A percentile compares a stretch with the other conserved stretches of the same genome.
These are phyloP conservation scores for Syrmaticus mikado DNA, from an alignment of 2,113 vertebrate species.

Conservation along the genomic window DNA sequence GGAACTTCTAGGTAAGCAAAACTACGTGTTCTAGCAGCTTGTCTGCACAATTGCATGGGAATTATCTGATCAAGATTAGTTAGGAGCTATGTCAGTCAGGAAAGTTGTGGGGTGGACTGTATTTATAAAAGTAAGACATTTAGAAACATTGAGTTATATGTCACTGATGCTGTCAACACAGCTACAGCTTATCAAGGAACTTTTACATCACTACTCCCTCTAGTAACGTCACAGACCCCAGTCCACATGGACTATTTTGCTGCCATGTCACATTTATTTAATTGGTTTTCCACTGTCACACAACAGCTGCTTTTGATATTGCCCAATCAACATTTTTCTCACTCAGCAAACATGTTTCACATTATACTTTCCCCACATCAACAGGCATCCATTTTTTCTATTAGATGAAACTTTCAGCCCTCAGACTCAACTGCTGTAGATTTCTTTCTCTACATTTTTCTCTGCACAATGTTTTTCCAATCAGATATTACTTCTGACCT, in stretches of 20 bases:
- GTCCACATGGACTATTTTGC: not conserved
- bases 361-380: conserved; percentile 52
- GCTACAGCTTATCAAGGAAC: not conserved
- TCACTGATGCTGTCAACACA: not conserved
- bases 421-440: not conserved
- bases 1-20: not conserved
- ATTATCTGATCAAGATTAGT: not conserved
- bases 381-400: conserved; percentile 43
- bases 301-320: conserved; percentile 62
- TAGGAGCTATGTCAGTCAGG: not conserved
- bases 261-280: conserved; percentile 62
- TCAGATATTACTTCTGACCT: conserved; percentile 18
- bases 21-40: accelerated
- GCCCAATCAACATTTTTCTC: conserved; percentile 49
- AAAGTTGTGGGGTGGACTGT: not conserved
- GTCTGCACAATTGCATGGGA: not conserved
- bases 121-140: not conserved
- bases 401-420: conserved; percentile 43
- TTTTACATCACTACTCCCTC: not conserved
- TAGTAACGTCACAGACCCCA: not conserved
- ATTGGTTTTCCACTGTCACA: conserved; percentile 38
- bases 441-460: not conserved
- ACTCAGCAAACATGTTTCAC: conserved; percentile 50
- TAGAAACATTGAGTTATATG: not conserved
- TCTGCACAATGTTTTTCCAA: conserved; percentile 21